These are phyloP conservation scores for Hermaeophaga mercurialis DNA, from an alignment of 2,888 invertebrate genomes.

Conservation along the genomic window DNA sequence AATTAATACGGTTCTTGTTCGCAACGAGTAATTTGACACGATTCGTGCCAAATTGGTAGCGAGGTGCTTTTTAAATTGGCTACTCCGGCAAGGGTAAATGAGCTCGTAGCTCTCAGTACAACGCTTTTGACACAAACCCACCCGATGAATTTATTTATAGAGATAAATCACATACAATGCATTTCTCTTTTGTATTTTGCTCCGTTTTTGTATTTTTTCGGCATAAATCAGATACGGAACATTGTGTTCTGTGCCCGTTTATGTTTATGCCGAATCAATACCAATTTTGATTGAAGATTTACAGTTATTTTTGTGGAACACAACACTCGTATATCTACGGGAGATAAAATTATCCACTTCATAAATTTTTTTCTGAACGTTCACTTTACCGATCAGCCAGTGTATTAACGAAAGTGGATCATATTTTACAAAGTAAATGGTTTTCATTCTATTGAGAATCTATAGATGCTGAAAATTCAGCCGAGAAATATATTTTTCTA, in stretches of 20 bases:
- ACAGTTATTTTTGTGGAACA: slow-evolving; percentile 30
- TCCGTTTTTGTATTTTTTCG: slow-evolving; percentile 33
- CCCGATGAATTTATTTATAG: slow-evolving; percentile 33
- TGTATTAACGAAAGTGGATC: slow-evolving; percentile 11
- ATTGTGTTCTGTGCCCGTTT: slow-evolving; percentile 35
- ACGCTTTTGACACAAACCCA: slow-evolving; percentile 26
- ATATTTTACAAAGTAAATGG: slow-evolving; percentile 8
- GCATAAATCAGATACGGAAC: slow-evolving; percentile 37
- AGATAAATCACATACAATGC: slow-evolving; percentile 34
- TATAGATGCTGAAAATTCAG: too few species aligned
- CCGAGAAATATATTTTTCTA: too few species aligned
- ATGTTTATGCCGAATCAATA: slow-evolving; percentile 35
- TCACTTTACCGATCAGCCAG: slow-evolving; percentile 6
- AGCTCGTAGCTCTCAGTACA: slow-evolving; percentile 21
- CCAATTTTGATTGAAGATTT: slow-evolving; percentile 36
- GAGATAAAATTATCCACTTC: slow-evolving; percentile 30
- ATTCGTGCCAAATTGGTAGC: slow-evolving; percentile 48
- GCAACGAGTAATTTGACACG: slow-evolving; percentile 49
- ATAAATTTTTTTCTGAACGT: slow-evolving; percentile 25
- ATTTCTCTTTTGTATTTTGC: slow-evolving; percentile 31
- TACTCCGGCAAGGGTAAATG: slow-evolving; percentile 35
- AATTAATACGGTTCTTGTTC: slow-evolving; percentile 31
- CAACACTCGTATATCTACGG: slow-evolving; percentile 22
- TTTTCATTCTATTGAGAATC: background rate
- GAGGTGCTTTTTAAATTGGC: slow-evolving; percentile 44